These are phyloP conservation scores for Anolis apletophallus DNA, from an alignment of 2,797 vertebrate genomes.

Conservation along the genomic window DNA sequence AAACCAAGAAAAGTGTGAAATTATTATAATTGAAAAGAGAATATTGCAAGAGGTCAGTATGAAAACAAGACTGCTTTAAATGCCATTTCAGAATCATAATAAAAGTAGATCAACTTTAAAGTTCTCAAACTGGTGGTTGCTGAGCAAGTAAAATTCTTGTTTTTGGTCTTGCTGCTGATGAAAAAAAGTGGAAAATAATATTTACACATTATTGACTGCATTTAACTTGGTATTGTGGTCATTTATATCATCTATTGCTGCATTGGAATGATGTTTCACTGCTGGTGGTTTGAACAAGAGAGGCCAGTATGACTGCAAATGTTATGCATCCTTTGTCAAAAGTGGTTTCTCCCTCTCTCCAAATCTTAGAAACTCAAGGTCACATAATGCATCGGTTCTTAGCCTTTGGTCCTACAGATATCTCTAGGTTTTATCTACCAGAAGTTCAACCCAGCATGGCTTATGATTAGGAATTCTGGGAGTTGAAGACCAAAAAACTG, in stretches of 20 bases:
- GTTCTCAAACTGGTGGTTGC: slow-evolving; percentile 52
- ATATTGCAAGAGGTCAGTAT: slow-evolving; percentile 44
- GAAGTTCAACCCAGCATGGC: no score
- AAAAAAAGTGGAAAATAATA: slow-evolving; percentile 41
- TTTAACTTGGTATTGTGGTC: not conserved
- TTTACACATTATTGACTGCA: slow-evolving; percentile 20
- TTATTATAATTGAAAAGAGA: slow-evolving; percentile 58
- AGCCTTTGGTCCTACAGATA: no score
- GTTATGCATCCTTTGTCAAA: not conserved
- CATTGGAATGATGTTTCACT: not conserved
- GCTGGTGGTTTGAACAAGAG: not conserved
- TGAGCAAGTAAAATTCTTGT: slow-evolving; percentile 48
- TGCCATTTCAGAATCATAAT: slow-evolving; percentile 55
- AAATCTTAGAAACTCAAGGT: no score
- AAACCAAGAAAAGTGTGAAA: slow-evolving; percentile 55
- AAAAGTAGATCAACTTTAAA: slow-evolving; percentile 59
- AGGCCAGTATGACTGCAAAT: not conserved
- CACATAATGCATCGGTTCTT: no score
- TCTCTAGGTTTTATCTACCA: no score
- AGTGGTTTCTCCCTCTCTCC: not conserved
- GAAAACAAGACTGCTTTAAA: slow-evolving; percentile 54
- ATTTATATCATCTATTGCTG: not conserved
- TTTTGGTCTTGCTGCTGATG: slow-evolving; percentile 46
- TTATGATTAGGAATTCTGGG: not conserved
- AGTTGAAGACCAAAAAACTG: not conserved